A percentile compares a stretch with the other conserved stretches of the same genome.
These are phyloP conservation scores for Champsocephalus esox DNA, from an alignment of 2,797 vertebrate genomes.

Conservation along the genomic window DNA sequence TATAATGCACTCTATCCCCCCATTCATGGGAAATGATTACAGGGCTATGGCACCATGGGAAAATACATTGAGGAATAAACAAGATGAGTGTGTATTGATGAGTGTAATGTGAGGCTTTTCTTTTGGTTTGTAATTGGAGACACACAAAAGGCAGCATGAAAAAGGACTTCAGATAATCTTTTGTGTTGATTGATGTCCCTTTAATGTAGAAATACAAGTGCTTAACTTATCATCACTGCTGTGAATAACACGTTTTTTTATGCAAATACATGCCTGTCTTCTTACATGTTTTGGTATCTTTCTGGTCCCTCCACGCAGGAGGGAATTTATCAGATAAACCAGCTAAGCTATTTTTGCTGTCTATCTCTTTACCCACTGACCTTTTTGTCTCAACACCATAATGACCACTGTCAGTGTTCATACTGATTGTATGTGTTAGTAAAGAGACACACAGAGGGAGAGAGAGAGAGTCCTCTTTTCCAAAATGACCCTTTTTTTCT, in stretches of 20 bases:
- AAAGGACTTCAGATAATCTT: conserved; percentile 19
- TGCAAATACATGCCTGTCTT: conserved; percentile 4
- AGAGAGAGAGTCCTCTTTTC: conserved; percentile 21
- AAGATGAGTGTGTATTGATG: conserved; percentile 57
- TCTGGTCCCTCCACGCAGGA: conserved; percentile 2
- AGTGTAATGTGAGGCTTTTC: conserved; percentile 48
- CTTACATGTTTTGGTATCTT: conserved; percentile 14
- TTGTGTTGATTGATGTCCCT: conserved; percentile 43
- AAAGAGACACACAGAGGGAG: background rate
- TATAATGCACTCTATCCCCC: conserved; percentile 23
- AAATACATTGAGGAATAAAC: conserved; percentile 59
- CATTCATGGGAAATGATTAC: conserved; percentile 59
- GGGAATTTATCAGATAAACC: conserved; percentile 26
- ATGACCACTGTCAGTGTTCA: conserved; percentile 38
- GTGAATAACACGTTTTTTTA: background rate
- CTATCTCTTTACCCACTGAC: conserved; percentile 50
- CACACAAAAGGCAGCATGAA: conserved; percentile 12
- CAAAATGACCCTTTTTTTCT: conserved; percentile 51
- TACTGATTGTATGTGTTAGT: conserved; percentile 43
- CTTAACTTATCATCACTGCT: conserved; percentile 23
- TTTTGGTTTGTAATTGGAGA: conserved; percentile 20
- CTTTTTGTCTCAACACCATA: conserved; percentile 43
- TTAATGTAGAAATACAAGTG: conserved; percentile 32
- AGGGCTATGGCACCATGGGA: conserved; percentile 42
- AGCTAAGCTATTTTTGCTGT: conserved; percentile 45